phyloP scores from a whole-genome alignment of 2,888 invertebrate genomes.

The Exephanes ischioxanthus region DNA sequence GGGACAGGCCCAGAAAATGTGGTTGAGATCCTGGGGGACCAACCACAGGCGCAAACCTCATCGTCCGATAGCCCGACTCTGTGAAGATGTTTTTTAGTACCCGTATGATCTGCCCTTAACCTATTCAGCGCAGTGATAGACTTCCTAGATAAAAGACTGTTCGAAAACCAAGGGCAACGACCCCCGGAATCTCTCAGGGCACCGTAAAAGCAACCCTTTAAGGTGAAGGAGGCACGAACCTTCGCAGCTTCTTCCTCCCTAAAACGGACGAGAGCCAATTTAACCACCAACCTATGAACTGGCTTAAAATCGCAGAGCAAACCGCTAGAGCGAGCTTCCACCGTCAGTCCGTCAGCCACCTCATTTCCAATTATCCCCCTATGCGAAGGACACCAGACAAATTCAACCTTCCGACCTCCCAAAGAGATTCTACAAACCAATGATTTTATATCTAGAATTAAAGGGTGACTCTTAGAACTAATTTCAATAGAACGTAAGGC shows the following conservation, averaged over 20 bases:
- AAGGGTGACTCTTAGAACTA: background rate
- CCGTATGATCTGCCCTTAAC: background rate
- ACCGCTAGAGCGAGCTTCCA: background rate
- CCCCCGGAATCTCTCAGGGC: background rate
- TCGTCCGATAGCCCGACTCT: background rate
- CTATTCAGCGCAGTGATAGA: background rate
- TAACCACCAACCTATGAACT: no score
- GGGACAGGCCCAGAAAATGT: background rate
- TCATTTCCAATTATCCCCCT: background rate
- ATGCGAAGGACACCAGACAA: background rate
- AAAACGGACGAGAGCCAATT: background rate
- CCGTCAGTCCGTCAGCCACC: background rate
- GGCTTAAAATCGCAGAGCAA: no score
- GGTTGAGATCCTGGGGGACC: background rate
- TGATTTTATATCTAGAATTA: background rate
- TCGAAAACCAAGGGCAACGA: background rate
- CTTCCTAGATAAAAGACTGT: background rate
- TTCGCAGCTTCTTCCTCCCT: background rate
- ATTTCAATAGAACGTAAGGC: background rate
- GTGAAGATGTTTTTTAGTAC: background rate
- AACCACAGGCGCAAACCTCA: background rate
- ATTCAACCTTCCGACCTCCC: background rate
- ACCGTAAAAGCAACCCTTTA: background rate
- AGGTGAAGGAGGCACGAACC: background rate
- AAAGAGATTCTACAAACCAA: background rate